These are phyloP conservation scores for Campylorhamphus procurvoides DNA, from an alignment of 2,113 vertebrate species.

Conservation along the genomic window DNA sequence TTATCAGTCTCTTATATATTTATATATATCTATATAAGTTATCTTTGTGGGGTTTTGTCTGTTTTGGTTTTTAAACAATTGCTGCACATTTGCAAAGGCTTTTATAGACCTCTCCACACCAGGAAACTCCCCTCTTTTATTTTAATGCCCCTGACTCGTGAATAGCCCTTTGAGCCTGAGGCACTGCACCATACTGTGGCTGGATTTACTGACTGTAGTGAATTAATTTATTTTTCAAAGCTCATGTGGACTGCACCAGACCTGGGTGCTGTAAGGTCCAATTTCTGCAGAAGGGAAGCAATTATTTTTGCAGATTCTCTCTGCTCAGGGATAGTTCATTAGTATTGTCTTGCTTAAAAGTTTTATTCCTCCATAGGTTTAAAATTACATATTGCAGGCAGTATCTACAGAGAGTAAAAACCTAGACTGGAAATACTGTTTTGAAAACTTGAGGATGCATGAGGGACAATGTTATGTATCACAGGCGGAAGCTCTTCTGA, in stretches of 20 bases:
- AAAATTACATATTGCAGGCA: background rate
- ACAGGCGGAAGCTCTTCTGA: background rate
- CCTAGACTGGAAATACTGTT: background rate
- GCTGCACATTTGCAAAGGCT: background rate
- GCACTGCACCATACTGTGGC: background rate
- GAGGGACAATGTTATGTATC: background rate
- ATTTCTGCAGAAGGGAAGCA: background rate
- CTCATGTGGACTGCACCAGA: background rate
- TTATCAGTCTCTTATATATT: background rate
- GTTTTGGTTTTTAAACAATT: background rate
- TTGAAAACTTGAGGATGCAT: constrained; percentile 20
- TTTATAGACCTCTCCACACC: background rate
- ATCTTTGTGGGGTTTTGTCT: background rate
- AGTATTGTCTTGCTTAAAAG: background rate
- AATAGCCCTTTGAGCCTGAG: background rate
- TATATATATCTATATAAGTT: background rate
- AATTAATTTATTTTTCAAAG: background rate
- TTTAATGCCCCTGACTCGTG: background rate
- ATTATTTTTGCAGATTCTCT: background rate
- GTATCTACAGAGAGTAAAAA: background rate
- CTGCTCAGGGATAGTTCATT: background rate
- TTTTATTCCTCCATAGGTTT: background rate
- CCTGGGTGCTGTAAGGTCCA: background rate
- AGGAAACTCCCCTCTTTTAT: background rate
- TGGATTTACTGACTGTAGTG: background rate